Evolutionary conservation across 2,797 vertebrate species (phyloP).

Genomic region (Passerculus sandwichensis): DNA sequence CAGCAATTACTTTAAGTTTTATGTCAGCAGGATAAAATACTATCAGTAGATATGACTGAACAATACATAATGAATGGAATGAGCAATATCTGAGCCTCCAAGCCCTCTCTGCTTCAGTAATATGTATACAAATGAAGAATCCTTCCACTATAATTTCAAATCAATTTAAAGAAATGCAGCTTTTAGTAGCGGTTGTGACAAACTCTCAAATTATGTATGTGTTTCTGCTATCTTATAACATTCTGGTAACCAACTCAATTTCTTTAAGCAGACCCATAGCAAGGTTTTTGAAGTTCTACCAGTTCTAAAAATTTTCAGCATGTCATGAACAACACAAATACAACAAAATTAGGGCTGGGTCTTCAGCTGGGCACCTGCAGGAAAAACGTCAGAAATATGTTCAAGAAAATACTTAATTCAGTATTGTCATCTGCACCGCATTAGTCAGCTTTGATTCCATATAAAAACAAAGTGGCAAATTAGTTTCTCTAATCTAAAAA

Average conservation of each 20-base stretch:
- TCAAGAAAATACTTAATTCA: neutral
- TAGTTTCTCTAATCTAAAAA: neutral
- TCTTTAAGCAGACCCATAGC: neutral
- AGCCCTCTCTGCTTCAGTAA: neutral
- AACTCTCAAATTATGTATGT: rapidly evolving
- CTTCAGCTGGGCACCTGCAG: neutral
- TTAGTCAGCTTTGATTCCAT: neutral
- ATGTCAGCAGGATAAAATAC: neutral
- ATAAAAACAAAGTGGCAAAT: neutral
- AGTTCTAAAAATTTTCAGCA: neutral
- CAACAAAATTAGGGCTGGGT: neutral
- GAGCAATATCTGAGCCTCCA: neutral
- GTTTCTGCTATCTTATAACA: neutral
- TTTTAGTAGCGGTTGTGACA: neutral
- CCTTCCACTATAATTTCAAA: neutral
- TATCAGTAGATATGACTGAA: neutral
- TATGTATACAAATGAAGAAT: neutral
- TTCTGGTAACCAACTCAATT: neutral
- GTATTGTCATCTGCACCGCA: neutral
- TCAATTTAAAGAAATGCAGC: neutral
- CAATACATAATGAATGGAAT: neutral
- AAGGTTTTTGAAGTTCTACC: neutral
- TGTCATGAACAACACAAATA: neutral
- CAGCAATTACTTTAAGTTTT: neutral
- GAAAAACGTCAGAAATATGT: neutral